Evolutionary conservation across 92 coral and sea anemone species (phyloP).

Genomic region (Micromussa lordhowensis): DNA sequence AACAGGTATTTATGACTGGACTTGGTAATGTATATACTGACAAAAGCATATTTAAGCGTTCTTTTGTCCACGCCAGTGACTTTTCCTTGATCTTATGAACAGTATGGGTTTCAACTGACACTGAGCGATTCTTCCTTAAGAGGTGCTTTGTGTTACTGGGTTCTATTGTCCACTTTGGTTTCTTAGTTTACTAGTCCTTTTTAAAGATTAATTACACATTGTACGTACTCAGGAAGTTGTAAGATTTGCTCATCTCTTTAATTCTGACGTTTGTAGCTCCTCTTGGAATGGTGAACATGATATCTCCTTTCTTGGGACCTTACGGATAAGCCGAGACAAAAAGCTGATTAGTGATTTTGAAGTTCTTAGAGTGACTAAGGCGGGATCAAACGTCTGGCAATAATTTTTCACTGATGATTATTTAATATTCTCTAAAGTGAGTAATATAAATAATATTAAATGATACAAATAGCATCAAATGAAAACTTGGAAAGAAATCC

Average conservation of each 20-base stretch:
- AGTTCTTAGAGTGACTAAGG: background rate
- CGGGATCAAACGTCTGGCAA: too few species aligned
- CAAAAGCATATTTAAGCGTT: too few species aligned
- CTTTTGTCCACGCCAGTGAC: background rate
- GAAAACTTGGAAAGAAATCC: too few species aligned
- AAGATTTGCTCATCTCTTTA: conserved; percentile 48
- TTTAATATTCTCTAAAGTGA: too few species aligned
- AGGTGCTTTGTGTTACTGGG: background rate
- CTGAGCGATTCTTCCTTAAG: background rate
- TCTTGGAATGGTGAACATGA: conserved; percentile 69
- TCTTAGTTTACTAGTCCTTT: too few species aligned
- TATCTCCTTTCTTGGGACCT: conserved; percentile 67
- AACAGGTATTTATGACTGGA: too few species aligned
- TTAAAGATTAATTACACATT: background rate
- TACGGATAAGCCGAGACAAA: background rate
- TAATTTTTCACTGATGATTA: too few species aligned
- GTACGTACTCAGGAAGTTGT: conserved; percentile 74
- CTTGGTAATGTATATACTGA: too few species aligned
- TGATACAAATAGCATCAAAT: too few species aligned
- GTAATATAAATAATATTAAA: too few species aligned
- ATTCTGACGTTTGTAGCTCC: conserved; percentile 69
- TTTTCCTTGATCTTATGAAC: background rate
- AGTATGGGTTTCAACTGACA: background rate
- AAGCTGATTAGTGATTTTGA: too few species aligned
- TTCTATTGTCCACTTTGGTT: background rate